Base-by-base conservation (phyloP, 2,113 vertebrate genomes). In the Pteropus alecto region DNA sequence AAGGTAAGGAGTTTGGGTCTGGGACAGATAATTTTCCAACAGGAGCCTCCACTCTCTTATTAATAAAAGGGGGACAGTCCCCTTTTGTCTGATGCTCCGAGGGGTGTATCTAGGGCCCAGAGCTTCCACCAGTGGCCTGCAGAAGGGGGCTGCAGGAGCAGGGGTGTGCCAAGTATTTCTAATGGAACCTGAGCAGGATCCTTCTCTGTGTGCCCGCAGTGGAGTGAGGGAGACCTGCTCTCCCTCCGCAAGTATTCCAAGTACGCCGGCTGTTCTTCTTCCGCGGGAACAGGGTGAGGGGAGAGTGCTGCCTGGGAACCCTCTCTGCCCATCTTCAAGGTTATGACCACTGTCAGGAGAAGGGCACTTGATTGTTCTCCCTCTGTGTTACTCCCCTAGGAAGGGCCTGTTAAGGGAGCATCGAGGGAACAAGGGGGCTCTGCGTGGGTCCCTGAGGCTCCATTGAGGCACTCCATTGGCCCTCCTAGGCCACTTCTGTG, bases 21-120 rank as follows among this genome's bases (percentile, higher is more conserved):
- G 35, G 86, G 93, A 92, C 96, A 98, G 98, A 97, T 98, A 96
- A 91, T 96, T 92, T 97, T 97, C 90, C 86, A 94, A 70, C 41
- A 14, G 90, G 85, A 90, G 78, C 65, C 84, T 93, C 61, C 21
- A 68, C 96, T 96, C 71, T 88, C 54, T 70, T 88, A 94, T 65
- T 88, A 94, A 96, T 90, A 96, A 97, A 97, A 92, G 88, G 94
- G 95, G 95, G 93, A 97, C 93, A 92, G 95, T 95, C 61, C 93
- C 77, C 97, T 95, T 98, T 97, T 97, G 96, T 97, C 92, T 97
- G 51, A 87, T 84, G 51, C 67, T 91, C 90, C 67, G 67, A 92
- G 96, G 93, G 97, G 97, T 71, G 87, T 98, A 93, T 93, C 87
- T 51, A 74, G 89, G 83, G 93, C 97, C 89, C 18, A 48, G 60